Base-by-base conservation (phyloP, 2,797 vertebrate species). In the Petrocephalus schoutedeni region DNA sequence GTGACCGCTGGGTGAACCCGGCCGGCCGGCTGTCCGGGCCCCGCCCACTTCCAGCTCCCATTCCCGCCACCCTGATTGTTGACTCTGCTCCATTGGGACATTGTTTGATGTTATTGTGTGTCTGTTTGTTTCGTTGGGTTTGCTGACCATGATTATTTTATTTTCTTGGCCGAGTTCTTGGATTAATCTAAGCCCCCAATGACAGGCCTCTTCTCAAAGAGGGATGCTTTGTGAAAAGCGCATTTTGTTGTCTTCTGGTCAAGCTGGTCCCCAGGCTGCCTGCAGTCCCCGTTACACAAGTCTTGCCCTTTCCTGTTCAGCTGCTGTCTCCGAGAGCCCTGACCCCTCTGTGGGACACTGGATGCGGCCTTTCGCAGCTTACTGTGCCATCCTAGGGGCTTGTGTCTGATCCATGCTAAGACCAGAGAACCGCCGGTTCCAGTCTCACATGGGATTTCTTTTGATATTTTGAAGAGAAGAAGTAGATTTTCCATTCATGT, bases 1-100 rank as follows among this genome's bases (percentile, higher is more conserved):
- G 86, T 96, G 96, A 95, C 95, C 95, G 94, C 49, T 89, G 89
- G 88, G 77, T 96, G 95, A 96, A 96, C 95, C 93, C 89, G 88
- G 89, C 91, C 16, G 84, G 92, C 93, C 92, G 90, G 95, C 91
- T 45, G 41, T 45, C 41, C 92, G 85, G 92, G 91, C 92, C 90
- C 94, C 91, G 93, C 93, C 94, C 88, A 88, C 93, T 93, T 90
- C 56, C 9, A 12, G 51, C 82, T 71, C 58, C 51, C 92, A 91
- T 91, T 93, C 89, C 89, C 91, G 90, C 90, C 89, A 91, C 16
- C 88, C 90, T 91, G 94, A 92, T 95, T 93, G 93, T 91, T 86
- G 28, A 36, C 84, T 57, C 23, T 54, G 53, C 10, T 56, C 90
- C 88, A 59, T 32, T 23, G 91, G 89, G 92, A 91, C 90, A 90